Percentiles rank a stretch among this genome's conserved stretches.
Evolutionary conservation across 2,888 invertebrate species (phyloP).

Genomic region (Apodemia mormo): DNA sequence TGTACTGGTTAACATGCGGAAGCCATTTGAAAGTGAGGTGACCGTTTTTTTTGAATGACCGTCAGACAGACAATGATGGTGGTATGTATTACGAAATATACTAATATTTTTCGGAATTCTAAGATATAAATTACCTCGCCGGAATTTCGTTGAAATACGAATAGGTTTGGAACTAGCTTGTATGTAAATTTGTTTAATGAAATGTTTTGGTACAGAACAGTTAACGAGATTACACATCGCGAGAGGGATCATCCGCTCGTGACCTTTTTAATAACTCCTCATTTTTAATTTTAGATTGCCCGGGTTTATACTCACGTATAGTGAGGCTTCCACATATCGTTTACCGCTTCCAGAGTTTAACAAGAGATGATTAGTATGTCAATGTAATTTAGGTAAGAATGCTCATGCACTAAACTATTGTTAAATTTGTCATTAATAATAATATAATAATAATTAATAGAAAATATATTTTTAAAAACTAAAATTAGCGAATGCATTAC

Average conservation of each 20-base stretch:
- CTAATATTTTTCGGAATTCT: neutral
- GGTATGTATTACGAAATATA: neutral
- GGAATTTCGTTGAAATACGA: slow-evolving; percentile 4
- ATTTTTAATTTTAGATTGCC: too few relatives aligned
- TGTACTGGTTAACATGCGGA: neutral
- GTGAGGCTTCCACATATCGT: too few relatives aligned
- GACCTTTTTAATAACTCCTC: too few relatives aligned
- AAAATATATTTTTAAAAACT: too few relatives aligned
- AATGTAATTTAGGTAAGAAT: too few relatives aligned
- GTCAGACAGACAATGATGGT: neutral
- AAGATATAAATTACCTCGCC: neutral
- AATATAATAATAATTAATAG: too few relatives aligned
- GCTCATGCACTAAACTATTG: too few relatives aligned
- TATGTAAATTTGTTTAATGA: slow-evolving; percentile 10
- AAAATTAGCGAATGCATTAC: too few relatives aligned
- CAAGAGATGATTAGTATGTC: too few relatives aligned
- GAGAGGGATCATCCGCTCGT: neutral
- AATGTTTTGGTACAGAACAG: slow-evolving; percentile 6
- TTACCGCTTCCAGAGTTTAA: too few relatives aligned
- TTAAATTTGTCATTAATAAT: too few relatives aligned
- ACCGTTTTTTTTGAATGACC: neutral
- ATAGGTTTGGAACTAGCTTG: slow-evolving; percentile 4
- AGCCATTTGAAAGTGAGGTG: neutral
- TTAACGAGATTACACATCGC: neutral
- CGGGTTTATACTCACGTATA: too few relatives aligned